These are phyloP conservation scores for Mallotus villosus DNA, from an alignment of 2,797 vertebrate species.

Conservation along the genomic window DNA sequence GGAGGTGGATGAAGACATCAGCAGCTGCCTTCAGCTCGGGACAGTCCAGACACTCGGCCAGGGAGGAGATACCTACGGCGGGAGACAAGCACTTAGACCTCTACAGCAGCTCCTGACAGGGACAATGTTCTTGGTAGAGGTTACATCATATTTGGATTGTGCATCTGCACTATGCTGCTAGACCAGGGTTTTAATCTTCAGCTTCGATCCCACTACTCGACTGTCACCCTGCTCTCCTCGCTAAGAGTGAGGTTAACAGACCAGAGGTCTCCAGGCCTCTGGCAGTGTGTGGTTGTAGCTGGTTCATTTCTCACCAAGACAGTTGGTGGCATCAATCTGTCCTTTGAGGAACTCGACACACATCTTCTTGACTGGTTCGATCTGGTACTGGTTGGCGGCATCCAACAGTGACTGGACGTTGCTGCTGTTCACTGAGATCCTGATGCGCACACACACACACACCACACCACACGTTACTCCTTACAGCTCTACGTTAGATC, in stretches of 20 bases:
- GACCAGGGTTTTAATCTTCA: too few relatives aligned
- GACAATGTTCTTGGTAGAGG: too few relatives aligned
- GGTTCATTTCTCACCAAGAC: conserved; percentile 83
- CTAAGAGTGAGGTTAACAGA: too few relatives aligned
- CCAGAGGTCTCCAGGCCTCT: too few relatives aligned
- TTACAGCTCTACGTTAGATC: neutral
- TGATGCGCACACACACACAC: conserved; percentile 47
- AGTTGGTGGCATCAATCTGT: conserved; percentile 96
- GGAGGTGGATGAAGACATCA: conserved; percentile 94
- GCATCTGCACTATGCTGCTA: too few relatives aligned
- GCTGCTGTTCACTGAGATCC: conserved; percentile 97
- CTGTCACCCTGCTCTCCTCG: too few relatives aligned
- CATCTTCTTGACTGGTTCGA: conserved; percentile 98
- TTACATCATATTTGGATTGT: too few relatives aligned
- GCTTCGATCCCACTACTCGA: too few relatives aligned
- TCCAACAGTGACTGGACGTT: conserved; percentile 96
- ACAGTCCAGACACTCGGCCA: conserved; percentile 95
- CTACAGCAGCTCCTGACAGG: neutral
- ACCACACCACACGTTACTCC: neutral
- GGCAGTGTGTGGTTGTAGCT: neutral
- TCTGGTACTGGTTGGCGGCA: conserved; percentile 98
- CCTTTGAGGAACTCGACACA: conserved; percentile 97
- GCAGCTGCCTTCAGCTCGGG: conserved; percentile 91
- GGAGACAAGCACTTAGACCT: neutral
- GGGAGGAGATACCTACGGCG: conserved; percentile 86